Evolutionary conservation across 2,113 vertebrate species (phyloP), one percentile per base, ranked within the genome.

Genomic region (Sus scrofa): DNA sequence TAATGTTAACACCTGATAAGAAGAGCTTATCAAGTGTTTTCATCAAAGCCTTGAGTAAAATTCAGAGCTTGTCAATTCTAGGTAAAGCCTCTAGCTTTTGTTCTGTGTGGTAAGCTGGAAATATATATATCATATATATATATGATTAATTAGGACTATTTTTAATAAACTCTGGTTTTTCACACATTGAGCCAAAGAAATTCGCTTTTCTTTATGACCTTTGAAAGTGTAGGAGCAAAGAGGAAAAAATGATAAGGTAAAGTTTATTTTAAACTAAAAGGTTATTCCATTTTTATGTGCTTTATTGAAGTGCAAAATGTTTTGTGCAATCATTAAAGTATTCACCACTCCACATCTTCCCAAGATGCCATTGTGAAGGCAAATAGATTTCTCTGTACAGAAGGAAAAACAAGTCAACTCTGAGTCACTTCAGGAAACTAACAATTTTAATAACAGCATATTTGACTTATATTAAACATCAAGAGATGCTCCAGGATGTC

Each of bases 391-490:
- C 44, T 93, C 68, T 95, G 27, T 71, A 20, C 30, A 86, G 56
- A 74, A 95, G 67, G 63, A 73, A 93, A 92, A 92, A 34, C 16
- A 94, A 94, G 39, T 92, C 32, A 88, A 63, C 22, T 83, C 34
- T 91, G 83, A 74, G 37, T 86, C 70, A 91, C 37, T 95, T 90
- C 7, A 90, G 77, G 22, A 90, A 95, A 74, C 8, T 67, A 89
- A 63, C 62, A 39, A 54, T 85, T 93, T 86, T 71, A 63, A 85
- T 89, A 91, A 95, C 15, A 88, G 50, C 16, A 4, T 63, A 95
- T 92, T 74, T 90, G 70, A 95, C 32, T 94, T 60, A 37, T 88
- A 85, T 88, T 95, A 96, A 92, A 89, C 37, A 96, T 90, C 58
- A 84, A 94, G 37, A 86, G 39, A 81, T 94, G 11, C 32, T 75